A percentile compares a stretch with the other conserved stretches of the same genome.
Evolutionary conservation across 2,888 invertebrate species (phyloP).

Genomic region (Trissolcus brochymenae): DNA sequence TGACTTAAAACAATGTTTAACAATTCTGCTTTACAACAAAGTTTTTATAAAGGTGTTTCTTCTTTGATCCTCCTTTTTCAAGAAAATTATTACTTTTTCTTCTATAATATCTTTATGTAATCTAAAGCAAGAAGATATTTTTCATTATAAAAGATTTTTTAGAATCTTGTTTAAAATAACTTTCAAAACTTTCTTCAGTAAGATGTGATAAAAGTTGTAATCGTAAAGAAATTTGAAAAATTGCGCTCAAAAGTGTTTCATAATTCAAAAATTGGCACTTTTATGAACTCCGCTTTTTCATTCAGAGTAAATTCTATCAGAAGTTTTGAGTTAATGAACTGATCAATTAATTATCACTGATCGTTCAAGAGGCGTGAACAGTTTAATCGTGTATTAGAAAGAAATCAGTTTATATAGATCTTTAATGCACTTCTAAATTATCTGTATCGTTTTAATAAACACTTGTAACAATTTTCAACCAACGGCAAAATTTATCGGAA

Average conservation of each 20-base stretch:
- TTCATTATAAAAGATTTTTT: no score
- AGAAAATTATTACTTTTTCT: no score
- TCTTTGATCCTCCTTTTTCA: no score
- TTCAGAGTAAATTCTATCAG: constrained; percentile 43
- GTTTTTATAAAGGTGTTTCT: no score
- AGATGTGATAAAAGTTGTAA: not conserved
- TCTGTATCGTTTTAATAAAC: not conserved
- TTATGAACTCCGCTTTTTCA: constrained; percentile 27
- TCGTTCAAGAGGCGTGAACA: constrained; percentile 65
- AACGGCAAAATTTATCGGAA: not conserved
- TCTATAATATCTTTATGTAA: no score
- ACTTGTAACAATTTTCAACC: not conserved
- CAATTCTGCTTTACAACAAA: no score
- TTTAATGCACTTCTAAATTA: not conserved
- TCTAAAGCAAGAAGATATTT: no score
- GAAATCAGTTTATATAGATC: constrained; percentile 9
- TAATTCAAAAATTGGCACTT: constrained; percentile 26
- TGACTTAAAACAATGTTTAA: no score
- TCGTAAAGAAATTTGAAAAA: not conserved
- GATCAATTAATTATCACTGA: constrained; percentile 66
- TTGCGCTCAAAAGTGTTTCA: not conserved
- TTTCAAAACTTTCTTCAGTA: not conserved
- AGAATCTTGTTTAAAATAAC: no score
- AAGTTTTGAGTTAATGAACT: constrained; percentile 62
- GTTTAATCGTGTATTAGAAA: constrained; percentile 57